phyloP scores from a whole-genome alignment of 2,797 vertebrate genomes.

The Simalia tracyae region DNA sequence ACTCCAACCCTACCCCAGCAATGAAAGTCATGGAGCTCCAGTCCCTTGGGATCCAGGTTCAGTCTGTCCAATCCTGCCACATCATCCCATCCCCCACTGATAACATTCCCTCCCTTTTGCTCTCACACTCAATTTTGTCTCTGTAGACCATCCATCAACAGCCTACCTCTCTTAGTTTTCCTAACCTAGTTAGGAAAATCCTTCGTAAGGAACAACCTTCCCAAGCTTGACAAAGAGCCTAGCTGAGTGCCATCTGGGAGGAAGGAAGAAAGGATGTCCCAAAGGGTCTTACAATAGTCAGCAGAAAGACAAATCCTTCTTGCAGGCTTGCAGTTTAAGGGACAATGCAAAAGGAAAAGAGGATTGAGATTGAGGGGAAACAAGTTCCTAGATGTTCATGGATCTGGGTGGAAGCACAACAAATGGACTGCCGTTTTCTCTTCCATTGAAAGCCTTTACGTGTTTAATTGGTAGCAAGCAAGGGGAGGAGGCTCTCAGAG shows the following conservation, averaged over 20 bases:
- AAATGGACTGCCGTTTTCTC: not conserved
- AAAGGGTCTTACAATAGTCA: not conserved
- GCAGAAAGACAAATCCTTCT: not conserved
- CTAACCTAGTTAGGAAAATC: too few relatives aligned
- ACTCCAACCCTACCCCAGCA: too few relatives aligned
- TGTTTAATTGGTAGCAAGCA: not conserved
- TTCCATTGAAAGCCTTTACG: not conserved
- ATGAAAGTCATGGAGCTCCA: too few relatives aligned
- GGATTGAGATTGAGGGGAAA: not conserved
- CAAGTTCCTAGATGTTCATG: not conserved
- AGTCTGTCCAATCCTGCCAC: too few relatives aligned
- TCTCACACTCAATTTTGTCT: too few relatives aligned
- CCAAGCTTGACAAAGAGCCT: not conserved
- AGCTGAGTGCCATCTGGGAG: not conserved
- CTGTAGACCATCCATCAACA: too few relatives aligned
- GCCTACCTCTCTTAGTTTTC: too few relatives aligned
- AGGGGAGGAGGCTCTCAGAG: not conserved
- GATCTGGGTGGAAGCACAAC: not conserved
- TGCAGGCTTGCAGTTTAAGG: not conserved
- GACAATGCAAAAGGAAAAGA: not conserved
- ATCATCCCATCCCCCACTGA: too few relatives aligned
- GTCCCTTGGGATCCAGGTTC: too few relatives aligned
- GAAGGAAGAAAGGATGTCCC: not conserved
- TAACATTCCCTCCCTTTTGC: too few relatives aligned
- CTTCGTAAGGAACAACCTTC: not conserved